Conservation (phyloP, 2,888 invertebrate genomes). For the Trilocha varians region DNA sequence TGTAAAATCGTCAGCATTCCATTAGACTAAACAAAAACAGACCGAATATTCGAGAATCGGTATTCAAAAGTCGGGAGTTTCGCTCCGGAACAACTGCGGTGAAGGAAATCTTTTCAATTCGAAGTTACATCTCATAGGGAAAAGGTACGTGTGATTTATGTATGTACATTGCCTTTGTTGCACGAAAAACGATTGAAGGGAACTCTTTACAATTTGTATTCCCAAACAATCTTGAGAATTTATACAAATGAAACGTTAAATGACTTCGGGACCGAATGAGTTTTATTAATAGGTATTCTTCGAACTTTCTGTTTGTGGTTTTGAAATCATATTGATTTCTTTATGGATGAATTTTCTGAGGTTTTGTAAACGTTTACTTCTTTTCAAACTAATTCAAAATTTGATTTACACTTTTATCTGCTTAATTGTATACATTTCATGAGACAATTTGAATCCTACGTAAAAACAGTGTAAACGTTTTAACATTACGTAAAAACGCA, state of each 20-base stretch:
- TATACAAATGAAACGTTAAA: neutral
- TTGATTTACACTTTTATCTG: too few species aligned
- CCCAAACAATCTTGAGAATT: neutral
- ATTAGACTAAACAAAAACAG: neutral
- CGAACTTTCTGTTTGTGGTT: too few species aligned
- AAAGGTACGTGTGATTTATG: slow-evolving; percentile 52
- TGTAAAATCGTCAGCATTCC: neutral
- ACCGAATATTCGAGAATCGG: slow-evolving; percentile 7
- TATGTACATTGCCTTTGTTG: slow-evolving; percentile 45
- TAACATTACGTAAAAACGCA: too few species aligned
- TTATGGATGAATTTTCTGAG: too few species aligned
- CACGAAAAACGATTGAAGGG: slow-evolving; percentile 39
- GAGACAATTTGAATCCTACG: too few species aligned
- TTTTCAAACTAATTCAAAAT: too few species aligned
- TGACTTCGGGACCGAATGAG: neutral
- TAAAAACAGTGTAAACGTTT: too few species aligned
- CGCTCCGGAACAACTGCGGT: slow-evolving; percentile 42
- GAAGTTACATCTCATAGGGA: slow-evolving; percentile 40
- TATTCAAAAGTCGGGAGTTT: slow-evolving; percentile 39
- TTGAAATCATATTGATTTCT: too few species aligned
- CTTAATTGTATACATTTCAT: too few species aligned
- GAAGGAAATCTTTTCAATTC: slow-evolving; percentile 47
- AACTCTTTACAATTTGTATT: slow-evolving; percentile 15
- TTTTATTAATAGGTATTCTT: too few species aligned
- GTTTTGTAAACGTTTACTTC: too few species aligned